Evolutionary conservation across 2,888 invertebrate species (phyloP).

Genomic region (Callinectes sapidus): DNA sequence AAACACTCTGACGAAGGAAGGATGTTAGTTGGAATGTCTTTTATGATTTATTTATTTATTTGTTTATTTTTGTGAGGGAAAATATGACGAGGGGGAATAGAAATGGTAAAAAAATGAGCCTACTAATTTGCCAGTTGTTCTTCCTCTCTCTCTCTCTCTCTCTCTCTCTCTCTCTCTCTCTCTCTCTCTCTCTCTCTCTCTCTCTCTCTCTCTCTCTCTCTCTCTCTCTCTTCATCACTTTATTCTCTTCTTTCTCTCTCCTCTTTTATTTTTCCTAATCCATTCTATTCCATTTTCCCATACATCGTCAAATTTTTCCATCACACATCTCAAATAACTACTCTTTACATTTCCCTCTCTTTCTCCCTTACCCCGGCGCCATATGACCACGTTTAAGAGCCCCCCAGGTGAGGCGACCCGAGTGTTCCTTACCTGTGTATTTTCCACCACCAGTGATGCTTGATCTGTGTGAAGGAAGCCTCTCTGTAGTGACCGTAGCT

Average conservation of each 20-base stretch:
- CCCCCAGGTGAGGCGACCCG: too few species aligned
- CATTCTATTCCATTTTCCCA: neutral
- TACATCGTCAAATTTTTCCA: neutral
- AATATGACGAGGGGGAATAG: too few species aligned
- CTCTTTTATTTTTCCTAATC: slow-evolving; percentile 19
- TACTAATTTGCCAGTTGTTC: neutral
- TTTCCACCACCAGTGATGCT: slow-evolving; percentile 72
- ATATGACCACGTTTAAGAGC: neutral
- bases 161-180: slow-evolving; percentile 66
- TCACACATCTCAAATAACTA: neutral
- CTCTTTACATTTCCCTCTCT: neutral
- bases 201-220: neutral
- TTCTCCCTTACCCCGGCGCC: neutral
- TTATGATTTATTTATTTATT: too few species aligned
- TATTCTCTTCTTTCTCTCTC: slow-evolving; percentile 38
- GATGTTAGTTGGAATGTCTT: neutral
- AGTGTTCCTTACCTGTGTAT: slow-evolving; percentile 49
- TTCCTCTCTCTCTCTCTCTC: slow-evolving; percentile 35
- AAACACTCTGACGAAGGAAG: slow-evolving; percentile 82
- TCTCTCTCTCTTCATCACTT: too few species aligned
- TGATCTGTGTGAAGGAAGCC: slow-evolving; percentile 66
- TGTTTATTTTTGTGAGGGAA: too few species aligned
- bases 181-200: slow-evolving; percentile 41
- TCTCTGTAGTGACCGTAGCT: slow-evolving; percentile 66
- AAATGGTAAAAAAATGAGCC: too few species aligned